phyloP scores from a whole-genome alignment of 2,113 vertebrate species.

The Sardina pilchardus region DNA sequence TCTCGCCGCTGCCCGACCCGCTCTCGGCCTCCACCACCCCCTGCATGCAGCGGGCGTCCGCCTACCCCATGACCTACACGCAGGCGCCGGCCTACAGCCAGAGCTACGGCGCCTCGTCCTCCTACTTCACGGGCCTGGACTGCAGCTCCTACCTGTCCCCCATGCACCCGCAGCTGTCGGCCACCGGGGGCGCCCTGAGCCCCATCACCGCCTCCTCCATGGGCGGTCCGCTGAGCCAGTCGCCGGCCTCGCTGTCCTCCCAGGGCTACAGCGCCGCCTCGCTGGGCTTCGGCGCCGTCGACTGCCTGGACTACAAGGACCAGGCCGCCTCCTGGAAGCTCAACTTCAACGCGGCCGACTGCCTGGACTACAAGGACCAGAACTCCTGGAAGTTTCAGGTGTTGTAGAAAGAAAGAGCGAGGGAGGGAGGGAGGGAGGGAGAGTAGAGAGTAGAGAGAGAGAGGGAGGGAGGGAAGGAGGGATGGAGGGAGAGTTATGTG shows the following conservation, averaged over 20 bases:
- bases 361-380: constrained; percentile 89
- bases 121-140: constrained; percentile 84
- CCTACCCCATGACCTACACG: constrained; percentile 80
- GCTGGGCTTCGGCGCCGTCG: constrained; percentile 78
- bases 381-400: constrained; percentile 91
- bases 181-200: constrained; percentile 78
- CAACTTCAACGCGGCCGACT: constrained; percentile 82
- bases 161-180: constrained; percentile 83
- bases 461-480: not conserved
- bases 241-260: constrained; percentile 75
- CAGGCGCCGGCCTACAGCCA: constrained; percentile 80
- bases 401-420: constrained; percentile 68
- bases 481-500: not conserved
- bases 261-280: constrained; percentile 80
- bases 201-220: constrained; percentile 78
- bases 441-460: constrained; percentile 40
- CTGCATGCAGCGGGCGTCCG: constrained; percentile 76
- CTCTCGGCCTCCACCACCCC: constrained; percentile 69
- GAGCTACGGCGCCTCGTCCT: constrained; percentile 76
- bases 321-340: constrained; percentile 81
- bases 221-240: constrained; percentile 79
- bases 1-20: constrained; percentile 80
- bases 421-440: constrained; percentile 21
- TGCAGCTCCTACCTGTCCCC: constrained; percentile 86
- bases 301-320: constrained; percentile 88